These are phyloP conservation scores for Chaunax sp. DNA, from an alignment of 2,797 vertebrate genomes.

Conservation along the genomic window DNA sequence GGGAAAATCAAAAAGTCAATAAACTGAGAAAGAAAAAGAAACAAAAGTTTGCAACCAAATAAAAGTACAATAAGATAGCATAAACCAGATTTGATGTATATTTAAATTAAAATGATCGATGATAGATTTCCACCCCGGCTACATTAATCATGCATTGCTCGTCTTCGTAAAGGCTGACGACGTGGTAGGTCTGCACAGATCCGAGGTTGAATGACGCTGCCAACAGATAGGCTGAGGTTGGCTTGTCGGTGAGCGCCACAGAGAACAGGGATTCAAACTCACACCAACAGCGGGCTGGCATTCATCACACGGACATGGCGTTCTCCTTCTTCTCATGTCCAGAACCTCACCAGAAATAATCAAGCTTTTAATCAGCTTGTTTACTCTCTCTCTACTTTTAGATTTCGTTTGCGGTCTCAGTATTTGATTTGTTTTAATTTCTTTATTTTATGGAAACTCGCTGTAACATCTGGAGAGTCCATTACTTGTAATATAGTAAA, in stretches of 20 bases:
- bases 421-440: slow-evolving; percentile 12
- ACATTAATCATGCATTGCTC: too few relatives aligned
- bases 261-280: slow-evolving; percentile 11
- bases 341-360: slow-evolving; percentile 50
- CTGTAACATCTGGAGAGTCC: neutral
- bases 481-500: neutral
- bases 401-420: slow-evolving; percentile 31
- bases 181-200: slow-evolving; percentile 62
- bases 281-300: slow-evolving; percentile 34
- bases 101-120: too few relatives aligned
- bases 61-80: too few relatives aligned
- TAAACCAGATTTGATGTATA: too few relatives aligned
- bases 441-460: neutral
- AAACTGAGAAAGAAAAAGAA: neutral
- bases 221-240: slow-evolving; percentile 46
- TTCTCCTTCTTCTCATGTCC: slow-evolving; percentile 22
- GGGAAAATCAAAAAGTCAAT: neutral
- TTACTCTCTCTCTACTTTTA: slow-evolving; percentile 36
- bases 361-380: slow-evolving; percentile 54
- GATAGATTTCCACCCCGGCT: too few relatives aligned
- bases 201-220: slow-evolving; percentile 67
- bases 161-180: slow-evolving; percentile 57
- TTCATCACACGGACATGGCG: slow-evolving; percentile 40
- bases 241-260: slow-evolving; percentile 38
- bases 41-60: too few relatives aligned